These are phyloP conservation scores for Lamellibrachia luymesi DNA, from an alignment of 1,140 invertebrate species.

Conservation along the genomic window DNA sequence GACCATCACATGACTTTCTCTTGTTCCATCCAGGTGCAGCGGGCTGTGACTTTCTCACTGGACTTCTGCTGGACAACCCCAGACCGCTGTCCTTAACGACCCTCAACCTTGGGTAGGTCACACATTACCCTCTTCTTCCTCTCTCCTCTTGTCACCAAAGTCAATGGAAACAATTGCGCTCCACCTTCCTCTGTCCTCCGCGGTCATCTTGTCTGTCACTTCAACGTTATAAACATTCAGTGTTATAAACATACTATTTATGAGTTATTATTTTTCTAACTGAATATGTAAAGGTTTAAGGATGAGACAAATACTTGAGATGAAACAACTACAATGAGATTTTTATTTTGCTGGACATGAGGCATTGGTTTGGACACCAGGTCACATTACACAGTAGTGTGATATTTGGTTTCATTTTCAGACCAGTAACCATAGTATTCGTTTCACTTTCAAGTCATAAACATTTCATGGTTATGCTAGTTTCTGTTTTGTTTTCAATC, in stretches of 20 bases:
- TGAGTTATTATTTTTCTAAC: neutral
- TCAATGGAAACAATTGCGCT: too few relatives aligned
- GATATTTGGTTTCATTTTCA: neutral
- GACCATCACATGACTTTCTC: neutral
- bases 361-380: neutral
- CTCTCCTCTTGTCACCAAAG: too few relatives aligned
- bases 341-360: neutral
- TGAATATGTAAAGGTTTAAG: neutral
- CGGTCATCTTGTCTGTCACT: too few relatives aligned
- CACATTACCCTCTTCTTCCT: neutral
- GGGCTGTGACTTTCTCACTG: neutral
- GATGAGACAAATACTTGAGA: neutral
- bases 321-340: too few relatives aligned
- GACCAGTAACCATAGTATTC: too few relatives aligned
- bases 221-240: too few relatives aligned
- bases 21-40: neutral
- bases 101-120: neutral
- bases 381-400: neutral
- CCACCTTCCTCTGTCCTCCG: too few relatives aligned
- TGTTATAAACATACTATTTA: too few relatives aligned
- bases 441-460: neutral
- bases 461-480: neutral
- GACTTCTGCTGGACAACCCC: neutral
- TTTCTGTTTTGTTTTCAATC: neutral
- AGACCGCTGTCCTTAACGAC: neutral